These are phyloP conservation scores for Syngnathus acus DNA, from an alignment of 2,797 vertebrate genomes.

Conservation along the genomic window DNA sequence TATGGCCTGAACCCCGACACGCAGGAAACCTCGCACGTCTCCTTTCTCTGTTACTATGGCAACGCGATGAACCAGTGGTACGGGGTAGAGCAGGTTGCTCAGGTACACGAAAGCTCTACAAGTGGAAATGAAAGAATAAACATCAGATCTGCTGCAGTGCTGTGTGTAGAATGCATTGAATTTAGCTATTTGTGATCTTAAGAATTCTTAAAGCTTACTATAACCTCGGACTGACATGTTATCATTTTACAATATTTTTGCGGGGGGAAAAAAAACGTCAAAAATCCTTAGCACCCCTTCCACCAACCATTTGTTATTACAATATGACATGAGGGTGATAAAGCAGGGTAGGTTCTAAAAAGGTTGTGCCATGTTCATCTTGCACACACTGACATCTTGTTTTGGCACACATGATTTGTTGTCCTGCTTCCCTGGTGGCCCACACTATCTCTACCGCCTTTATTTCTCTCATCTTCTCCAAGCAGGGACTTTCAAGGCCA, in stretches of 20 bases:
- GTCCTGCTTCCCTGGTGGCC: constrained; percentile 26
- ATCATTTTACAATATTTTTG: neutral
- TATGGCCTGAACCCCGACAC: constrained; percentile 95
- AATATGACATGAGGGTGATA: constrained; percentile 51
- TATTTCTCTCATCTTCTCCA: neutral
- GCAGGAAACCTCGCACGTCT: constrained; percentile 90
- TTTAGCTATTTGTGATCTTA: neutral
- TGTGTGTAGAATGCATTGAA: neutral
- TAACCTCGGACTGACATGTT: neutral
- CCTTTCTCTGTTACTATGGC: constrained; percentile 97
- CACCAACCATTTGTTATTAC: constrained; percentile 55
- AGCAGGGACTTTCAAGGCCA: constrained; percentile 38
- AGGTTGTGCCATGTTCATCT: constrained; percentile 20
- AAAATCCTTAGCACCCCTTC: neutral
- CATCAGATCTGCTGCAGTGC: constrained; percentile 15
- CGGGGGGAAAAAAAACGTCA: neutral
- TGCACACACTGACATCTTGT: constrained; percentile 31
- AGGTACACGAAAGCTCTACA: constrained; percentile 94
- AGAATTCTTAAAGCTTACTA: neutral
- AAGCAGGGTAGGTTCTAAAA: constrained; percentile 20
- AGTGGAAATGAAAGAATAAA: constrained; percentile 7
- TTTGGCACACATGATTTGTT: constrained; percentile 43
- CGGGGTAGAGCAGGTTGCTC: constrained; percentile 95
- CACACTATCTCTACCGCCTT: constrained; percentile 3
- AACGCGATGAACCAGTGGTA: constrained; percentile 92